These are phyloP conservation scores for Euthynnus affinis DNA, from an alignment of 2,797 vertebrate species.

Conservation along the genomic window DNA sequence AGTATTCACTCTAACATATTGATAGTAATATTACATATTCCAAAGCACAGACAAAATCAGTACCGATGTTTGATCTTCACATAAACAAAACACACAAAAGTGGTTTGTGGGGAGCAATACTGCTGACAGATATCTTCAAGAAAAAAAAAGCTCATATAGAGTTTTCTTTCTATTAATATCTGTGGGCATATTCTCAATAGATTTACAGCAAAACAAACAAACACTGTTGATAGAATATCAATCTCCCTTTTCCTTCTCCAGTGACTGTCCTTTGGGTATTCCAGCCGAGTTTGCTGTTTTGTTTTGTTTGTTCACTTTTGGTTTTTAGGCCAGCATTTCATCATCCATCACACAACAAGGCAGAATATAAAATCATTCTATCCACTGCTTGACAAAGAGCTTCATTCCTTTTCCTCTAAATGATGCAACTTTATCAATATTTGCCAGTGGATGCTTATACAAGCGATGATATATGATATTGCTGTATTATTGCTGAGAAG, in stretches of 20 bases:
- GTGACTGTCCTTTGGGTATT: slow-evolving; percentile 72
- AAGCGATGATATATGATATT: slow-evolving; percentile 68
- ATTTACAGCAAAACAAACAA: slow-evolving; percentile 79
- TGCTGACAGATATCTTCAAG: slow-evolving; percentile 60
- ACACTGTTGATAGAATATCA: slow-evolving; percentile 80
- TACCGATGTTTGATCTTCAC: slow-evolving; percentile 48
- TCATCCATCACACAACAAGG: slow-evolving; percentile 73
- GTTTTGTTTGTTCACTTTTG: slow-evolving; percentile 75
- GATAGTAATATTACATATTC: slow-evolving; percentile 14
- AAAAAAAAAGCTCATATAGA: slow-evolving; percentile 59
- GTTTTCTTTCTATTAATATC: slow-evolving; percentile 70
- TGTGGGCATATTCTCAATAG: slow-evolving; percentile 73
- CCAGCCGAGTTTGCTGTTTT: slow-evolving; percentile 74
- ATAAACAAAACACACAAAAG: slow-evolving; percentile 35
- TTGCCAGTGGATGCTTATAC: slow-evolving; percentile 53
- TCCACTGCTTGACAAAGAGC: slow-evolving; percentile 66
- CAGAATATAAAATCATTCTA: slow-evolving; percentile 65
- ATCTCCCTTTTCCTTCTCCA: slow-evolving; percentile 69
- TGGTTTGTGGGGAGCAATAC: slow-evolving; percentile 55
- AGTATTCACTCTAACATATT: slow-evolving; percentile 15
- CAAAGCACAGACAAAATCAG: slow-evolving; percentile 44
- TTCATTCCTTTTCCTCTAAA: slow-evolving; percentile 62
- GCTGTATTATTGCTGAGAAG: slow-evolving; percentile 66
- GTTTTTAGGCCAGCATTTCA: slow-evolving; percentile 75
- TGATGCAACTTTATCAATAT: slow-evolving; percentile 80